A percentile compares a stretch with the other conserved stretches of the same genome.
Evolutionary conservation across 1,140 invertebrate genomes (phyloP).

Genomic region (Conus ventricosus): DNA sequence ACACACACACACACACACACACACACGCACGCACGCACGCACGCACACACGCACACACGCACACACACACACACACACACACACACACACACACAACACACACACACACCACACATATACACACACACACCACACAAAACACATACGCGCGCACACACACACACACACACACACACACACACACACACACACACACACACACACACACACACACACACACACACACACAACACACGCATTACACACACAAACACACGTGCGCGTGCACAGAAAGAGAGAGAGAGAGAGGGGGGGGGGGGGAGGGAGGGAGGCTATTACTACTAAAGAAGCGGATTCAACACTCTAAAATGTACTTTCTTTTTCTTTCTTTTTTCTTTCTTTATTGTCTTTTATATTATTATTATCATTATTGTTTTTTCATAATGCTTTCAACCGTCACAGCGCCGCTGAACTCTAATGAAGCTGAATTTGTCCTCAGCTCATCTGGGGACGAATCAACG

Average conservation of each 20-base stretch:
- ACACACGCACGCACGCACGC: neutral
- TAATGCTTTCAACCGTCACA: no score
- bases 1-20: slow-evolving; percentile 10
- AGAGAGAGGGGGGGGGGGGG: no score
- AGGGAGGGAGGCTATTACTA: no score
- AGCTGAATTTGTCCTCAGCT: neutral
- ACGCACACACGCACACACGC: neutral
- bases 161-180: neutral
- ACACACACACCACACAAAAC: neutral
- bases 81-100: neutral
- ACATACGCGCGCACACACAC: neutral
- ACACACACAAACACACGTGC: neutral
- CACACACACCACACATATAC: neutral
- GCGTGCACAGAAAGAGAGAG: neutral
- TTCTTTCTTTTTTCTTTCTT: neutral
- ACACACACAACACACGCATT: neutral
- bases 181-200: neutral
- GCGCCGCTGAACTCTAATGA: no score
- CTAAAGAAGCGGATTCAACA: no score
- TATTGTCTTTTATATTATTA: no score
- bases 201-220: neutral
- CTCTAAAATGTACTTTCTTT: neutral
- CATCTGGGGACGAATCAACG: neutral
- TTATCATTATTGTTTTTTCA: no score
- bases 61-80: slow-evolving; percentile 13